Percentiles rank a stretch among this genome's conserved stretches.
Evolutionary conservation across 2,888 invertebrate species (phyloP).

Genomic region (Cheilosia grossa): DNA sequence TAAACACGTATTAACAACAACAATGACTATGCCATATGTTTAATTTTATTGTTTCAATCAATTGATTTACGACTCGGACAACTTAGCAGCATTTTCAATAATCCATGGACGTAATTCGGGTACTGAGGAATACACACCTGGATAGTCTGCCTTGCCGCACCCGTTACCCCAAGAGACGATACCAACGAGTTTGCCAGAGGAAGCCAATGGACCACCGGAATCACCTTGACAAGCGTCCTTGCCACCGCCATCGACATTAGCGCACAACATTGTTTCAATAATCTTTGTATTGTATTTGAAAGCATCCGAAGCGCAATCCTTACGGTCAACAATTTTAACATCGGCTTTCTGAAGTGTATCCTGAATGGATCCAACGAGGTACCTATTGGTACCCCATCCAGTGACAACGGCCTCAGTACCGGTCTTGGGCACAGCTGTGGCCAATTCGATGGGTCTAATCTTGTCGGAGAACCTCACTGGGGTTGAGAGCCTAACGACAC

Average conservation of each 20-base stretch:
- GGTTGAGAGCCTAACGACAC: conserved; percentile 80
- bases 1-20: background rate
- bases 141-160: conserved; percentile 79
- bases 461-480: conserved; percentile 77
- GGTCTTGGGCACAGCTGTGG: conserved; percentile 76
- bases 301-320: conserved; percentile 47
- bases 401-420: conserved; percentile 79
- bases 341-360: conserved; percentile 76
- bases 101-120: conserved; percentile 77
- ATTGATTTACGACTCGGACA: conserved; percentile 76
- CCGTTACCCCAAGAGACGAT: conserved; percentile 82
- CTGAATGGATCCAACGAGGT: conserved; percentile 71
- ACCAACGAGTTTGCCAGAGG: conserved; percentile 78
- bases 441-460: conserved; percentile 77
- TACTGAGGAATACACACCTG: conserved; percentile 81
- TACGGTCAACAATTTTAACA: conserved; percentile 76
- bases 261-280: conserved; percentile 79
- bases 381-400: conserved; percentile 82
- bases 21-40: background rate
- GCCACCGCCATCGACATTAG: conserved; percentile 76
- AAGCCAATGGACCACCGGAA: conserved; percentile 82
- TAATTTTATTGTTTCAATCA: background rate
- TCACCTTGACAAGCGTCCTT: conserved; percentile 83
- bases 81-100: conserved; percentile 2
- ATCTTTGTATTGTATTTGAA: conserved; percentile 77